A percentile compares a stretch with the other conserved stretches of the same genome.
Evolutionary conservation across 2,797 vertebrate species (phyloP).

Genomic region (Tamandua tetradactyla): DNA sequence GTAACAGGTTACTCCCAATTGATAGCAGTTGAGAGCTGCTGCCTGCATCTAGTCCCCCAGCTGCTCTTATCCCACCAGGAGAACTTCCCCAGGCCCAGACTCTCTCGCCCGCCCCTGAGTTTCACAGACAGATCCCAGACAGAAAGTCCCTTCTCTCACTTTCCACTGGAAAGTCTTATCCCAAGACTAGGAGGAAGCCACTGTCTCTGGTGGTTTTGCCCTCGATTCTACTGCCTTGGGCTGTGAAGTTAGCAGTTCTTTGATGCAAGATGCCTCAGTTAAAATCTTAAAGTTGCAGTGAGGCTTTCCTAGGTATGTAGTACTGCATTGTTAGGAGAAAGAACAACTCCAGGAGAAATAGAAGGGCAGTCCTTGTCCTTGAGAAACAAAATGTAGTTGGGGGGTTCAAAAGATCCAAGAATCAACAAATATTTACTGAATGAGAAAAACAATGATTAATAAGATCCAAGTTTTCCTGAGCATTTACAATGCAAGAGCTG

Average conservation of each 20-base stretch:
- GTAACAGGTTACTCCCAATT: rapidly evolving
- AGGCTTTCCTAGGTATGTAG: neutral
- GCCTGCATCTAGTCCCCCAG: neutral
- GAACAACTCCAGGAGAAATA: neutral
- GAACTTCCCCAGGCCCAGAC: neutral
- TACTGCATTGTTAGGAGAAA: neutral
- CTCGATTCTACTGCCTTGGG: neutral
- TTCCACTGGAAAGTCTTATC: neutral
- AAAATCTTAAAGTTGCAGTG: neutral
- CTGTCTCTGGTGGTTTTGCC: neutral
- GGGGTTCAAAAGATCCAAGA: neutral
- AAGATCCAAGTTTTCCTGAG: neutral
- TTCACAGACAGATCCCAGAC: neutral
- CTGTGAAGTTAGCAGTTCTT: no score
- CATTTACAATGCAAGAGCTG: neutral
- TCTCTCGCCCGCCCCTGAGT: neutral
- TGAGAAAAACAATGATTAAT: neutral
- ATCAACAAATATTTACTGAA: no score
- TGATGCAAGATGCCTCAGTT: no score
- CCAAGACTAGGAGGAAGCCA: neutral
- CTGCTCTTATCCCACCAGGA: neutral
- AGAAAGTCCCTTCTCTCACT: neutral
- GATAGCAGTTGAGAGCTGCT: neutral
- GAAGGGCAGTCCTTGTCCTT: neutral
- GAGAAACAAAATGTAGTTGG: neutral